Evolutionary conservation across 2,888 invertebrate genomes (phyloP).

Genomic region (Keiferia lycopersicella): DNA sequence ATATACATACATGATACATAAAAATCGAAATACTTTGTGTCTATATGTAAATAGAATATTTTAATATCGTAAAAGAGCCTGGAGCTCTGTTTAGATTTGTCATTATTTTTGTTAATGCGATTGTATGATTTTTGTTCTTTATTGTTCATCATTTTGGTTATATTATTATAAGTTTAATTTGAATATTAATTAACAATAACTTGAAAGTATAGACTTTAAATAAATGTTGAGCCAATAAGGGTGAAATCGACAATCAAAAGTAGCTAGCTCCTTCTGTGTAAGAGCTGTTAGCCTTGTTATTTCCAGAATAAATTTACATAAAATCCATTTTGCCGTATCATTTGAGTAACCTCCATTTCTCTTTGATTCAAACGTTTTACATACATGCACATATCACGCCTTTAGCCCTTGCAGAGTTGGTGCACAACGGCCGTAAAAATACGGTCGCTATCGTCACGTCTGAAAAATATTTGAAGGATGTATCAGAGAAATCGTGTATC

Average conservation of each 20-base stretch:
- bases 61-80: slow-evolving; percentile 31
- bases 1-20: slow-evolving; percentile 15
- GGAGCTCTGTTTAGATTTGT: slow-evolving; percentile 38
- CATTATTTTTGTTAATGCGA: slow-evolving; percentile 28
- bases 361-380: background rate
- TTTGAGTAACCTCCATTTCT: too few relatives aligned
- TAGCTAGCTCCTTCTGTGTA: slow-evolving; percentile 52
- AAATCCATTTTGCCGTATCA: slow-evolving; percentile 36
- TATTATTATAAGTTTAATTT: slow-evolving; percentile 39
- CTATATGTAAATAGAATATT: slow-evolving; percentile 35
- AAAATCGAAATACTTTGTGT: slow-evolving; percentile 25
- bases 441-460: too few relatives aligned
- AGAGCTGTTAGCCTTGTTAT: slow-evolving; percentile 62
- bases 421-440: too few relatives aligned
- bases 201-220: slow-evolving; percentile 34
- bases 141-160: slow-evolving; percentile 28
- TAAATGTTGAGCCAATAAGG: slow-evolving; percentile 39
- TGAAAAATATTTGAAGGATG: too few relatives aligned
- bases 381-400: too few relatives aligned
- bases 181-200: slow-evolving; percentile 33
- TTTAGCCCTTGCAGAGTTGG: too few relatives aligned
- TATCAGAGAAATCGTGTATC: too few relatives aligned
- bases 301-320: slow-evolving; percentile 62
- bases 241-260: slow-evolving; percentile 41
- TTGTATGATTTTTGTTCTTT: slow-evolving; percentile 28